phyloP scores from a whole-genome alignment of 2,113 vertebrate species.

The Notothenia rossii region DNA sequence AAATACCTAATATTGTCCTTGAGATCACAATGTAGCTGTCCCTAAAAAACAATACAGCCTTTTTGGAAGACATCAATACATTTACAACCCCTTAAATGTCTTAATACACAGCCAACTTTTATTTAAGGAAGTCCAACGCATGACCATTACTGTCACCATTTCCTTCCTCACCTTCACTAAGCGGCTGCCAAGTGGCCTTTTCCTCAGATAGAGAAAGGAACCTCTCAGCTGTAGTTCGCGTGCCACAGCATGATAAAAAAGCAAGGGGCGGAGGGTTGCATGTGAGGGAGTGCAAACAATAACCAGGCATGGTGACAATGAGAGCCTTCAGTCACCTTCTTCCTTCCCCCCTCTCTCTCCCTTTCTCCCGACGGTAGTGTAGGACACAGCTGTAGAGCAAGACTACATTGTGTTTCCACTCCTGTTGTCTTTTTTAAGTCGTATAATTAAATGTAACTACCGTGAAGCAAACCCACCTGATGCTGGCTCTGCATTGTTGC shows the following conservation, averaged over 20 bases:
- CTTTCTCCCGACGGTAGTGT: conserved; percentile 28
- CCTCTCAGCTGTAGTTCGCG: conserved; percentile 43
- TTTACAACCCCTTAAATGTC: conserved; percentile 9
- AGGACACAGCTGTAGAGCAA: conserved; percentile 47
- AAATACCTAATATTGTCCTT: not conserved
- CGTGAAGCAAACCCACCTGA: not conserved
- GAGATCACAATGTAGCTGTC: not conserved
- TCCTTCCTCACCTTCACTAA: conserved; percentile 66
- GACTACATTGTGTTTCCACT: conserved; percentile 15
- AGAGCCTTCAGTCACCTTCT: conserved; percentile 12
- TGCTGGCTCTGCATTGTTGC: not conserved
- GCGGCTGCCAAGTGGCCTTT: conserved; percentile 44
- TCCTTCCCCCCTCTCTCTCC: conserved; percentile 32
- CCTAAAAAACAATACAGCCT: not conserved
- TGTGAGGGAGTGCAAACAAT: conserved; percentile 62
- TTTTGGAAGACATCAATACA: not conserved
- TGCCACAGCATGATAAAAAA: conserved; percentile 58
- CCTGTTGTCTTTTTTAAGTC: not conserved
- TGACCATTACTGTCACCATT: conserved; percentile 43
- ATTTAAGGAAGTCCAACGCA: conserved; percentile 58
- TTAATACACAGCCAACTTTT: conserved; percentile 14
- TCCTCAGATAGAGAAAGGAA: conserved; percentile 48
- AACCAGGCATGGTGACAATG: conserved; percentile 44
- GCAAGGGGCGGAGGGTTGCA: conserved; percentile 8
- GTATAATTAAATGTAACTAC: conserved; percentile 33